Conservation (phyloP, 2,797 vertebrate species). For the Gallirallus australis region DNA sequence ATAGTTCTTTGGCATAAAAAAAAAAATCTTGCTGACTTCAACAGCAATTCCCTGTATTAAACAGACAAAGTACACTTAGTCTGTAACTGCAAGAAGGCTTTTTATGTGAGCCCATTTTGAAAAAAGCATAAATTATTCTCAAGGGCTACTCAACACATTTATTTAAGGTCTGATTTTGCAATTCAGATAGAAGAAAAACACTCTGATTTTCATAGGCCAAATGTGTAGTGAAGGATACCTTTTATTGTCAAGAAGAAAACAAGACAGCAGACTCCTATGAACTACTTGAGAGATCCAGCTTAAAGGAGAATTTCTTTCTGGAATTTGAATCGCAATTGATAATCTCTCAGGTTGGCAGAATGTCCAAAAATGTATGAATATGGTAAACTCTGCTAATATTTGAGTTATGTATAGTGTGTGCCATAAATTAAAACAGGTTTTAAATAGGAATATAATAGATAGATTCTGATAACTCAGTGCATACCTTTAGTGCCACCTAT, state of each 20-base stretch:
- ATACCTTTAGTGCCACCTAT: conserved; percentile 23
- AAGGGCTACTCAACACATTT: neutral
- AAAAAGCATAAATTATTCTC: neutral
- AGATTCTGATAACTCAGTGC: neutral
- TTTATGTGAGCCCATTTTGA: neutral
- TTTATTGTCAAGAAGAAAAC: neutral
- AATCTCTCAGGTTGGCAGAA: neutral
- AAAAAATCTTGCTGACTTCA: conserved; percentile 7
- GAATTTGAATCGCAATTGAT: neutral
- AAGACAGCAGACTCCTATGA: neutral
- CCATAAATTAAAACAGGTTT: neutral
- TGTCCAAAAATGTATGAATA: neutral
- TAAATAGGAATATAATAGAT: neutral
- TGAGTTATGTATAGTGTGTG: neutral
- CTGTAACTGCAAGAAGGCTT: neutral
- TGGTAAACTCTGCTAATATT: neutral
- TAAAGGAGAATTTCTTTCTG: neutral
- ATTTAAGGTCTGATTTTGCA: neutral
- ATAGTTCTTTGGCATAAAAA: neutral
- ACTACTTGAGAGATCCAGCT: neutral
- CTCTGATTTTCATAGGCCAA: neutral
- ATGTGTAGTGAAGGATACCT: neutral
- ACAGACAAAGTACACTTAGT: neutral
- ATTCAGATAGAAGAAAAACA: neutral
- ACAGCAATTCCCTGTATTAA: neutral